A percentile compares a stretch with the other conserved stretches of the same genome.
phyloP scores from a whole-genome alignment of 2,888 invertebrate species.

The Agapetus fuscipes region DNA sequence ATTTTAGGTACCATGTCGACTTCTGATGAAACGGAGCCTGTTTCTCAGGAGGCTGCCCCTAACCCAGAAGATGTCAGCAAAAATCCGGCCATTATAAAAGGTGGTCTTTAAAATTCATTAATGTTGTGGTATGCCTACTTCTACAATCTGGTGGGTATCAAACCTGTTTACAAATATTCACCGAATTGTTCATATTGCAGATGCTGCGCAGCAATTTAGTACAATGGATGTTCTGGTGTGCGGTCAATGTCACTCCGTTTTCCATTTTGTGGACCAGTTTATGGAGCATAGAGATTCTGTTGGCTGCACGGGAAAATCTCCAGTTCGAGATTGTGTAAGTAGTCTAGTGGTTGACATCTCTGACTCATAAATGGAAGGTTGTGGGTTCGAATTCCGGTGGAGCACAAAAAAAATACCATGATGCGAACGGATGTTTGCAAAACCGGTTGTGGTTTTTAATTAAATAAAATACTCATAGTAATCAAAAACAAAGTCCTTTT shows the following conservation, averaged over 20 bases:
- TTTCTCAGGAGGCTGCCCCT: slow-evolving; percentile 7
- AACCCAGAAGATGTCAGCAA: slow-evolving; percentile 55
- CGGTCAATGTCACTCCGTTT: slow-evolving; percentile 72
- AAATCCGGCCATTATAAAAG: slow-evolving; percentile 52
- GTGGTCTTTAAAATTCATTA: slow-evolving; percentile 28
- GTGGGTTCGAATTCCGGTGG: too few relatives aligned
- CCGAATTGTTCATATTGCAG: slow-evolving; percentile 40
- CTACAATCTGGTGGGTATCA: too few relatives aligned
- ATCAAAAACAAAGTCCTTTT: too few relatives aligned
- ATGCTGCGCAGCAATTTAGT: slow-evolving; percentile 66
- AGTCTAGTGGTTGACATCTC: too few relatives aligned
- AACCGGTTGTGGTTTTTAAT: too few relatives aligned
- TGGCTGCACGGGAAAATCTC: slow-evolving; percentile 51
- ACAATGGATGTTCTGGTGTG: slow-evolving; percentile 71
- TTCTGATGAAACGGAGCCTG: slow-evolving; percentile 35
- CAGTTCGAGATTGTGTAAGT: slow-evolving; percentile 56
- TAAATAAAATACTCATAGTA: too few relatives aligned
- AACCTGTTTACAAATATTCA: background rate
- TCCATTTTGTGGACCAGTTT: slow-evolving; percentile 71
- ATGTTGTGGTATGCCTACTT: too few relatives aligned
- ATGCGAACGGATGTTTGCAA: too few relatives aligned
- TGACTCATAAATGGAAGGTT: too few relatives aligned
- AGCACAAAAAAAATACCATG: too few relatives aligned
- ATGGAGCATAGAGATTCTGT: slow-evolving; percentile 58
- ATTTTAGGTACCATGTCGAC: slow-evolving; percentile 34